These are phyloP conservation scores for Samia ricini DNA, from an alignment of 1,140 invertebrate species.

Conservation along the genomic window DNA sequence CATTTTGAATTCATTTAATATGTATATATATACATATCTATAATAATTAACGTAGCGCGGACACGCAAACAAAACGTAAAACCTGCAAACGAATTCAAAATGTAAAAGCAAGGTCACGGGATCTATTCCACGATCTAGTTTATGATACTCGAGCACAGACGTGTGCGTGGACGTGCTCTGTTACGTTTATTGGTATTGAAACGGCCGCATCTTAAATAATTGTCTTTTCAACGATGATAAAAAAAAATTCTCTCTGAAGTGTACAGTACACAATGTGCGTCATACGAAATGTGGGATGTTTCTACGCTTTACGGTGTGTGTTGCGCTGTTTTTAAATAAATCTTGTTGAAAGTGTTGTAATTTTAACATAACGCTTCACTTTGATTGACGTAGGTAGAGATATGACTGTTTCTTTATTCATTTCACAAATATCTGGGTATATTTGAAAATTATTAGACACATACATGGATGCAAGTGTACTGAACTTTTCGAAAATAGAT, in stretches of 20 bases:
- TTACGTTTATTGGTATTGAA: slow-evolving; percentile 22
- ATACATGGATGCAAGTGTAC: no score
- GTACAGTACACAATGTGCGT: slow-evolving; percentile 1
- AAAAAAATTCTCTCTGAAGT: neutral
- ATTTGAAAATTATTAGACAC: no score
- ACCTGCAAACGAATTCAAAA: neutral
- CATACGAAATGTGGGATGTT: slow-evolving; percentile 3
- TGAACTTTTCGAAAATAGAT: no score
- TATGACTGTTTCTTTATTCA: neutral
- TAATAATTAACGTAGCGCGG: no score
- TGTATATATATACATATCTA: no score
- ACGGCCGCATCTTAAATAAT: slow-evolving; percentile 2
- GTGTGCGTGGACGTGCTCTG: slow-evolving; percentile 35
- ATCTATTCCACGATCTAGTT: slow-evolving; percentile 32
- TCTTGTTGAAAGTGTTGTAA: neutral
- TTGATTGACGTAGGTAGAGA: neutral
- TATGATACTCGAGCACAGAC: slow-evolving; percentile 28
- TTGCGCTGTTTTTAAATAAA: slow-evolving; percentile 1
- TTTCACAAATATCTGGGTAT: no score
- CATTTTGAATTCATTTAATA: no score
- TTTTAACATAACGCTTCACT: neutral
- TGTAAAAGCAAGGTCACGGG: slow-evolving; percentile 26
- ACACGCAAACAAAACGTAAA: neutral
- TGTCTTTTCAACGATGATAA: slow-evolving; percentile 9
- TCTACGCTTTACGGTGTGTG: neutral